Evolutionary conservation across 2,797 vertebrate genomes (phyloP).

Genomic region (Myotis myotis): DNA sequence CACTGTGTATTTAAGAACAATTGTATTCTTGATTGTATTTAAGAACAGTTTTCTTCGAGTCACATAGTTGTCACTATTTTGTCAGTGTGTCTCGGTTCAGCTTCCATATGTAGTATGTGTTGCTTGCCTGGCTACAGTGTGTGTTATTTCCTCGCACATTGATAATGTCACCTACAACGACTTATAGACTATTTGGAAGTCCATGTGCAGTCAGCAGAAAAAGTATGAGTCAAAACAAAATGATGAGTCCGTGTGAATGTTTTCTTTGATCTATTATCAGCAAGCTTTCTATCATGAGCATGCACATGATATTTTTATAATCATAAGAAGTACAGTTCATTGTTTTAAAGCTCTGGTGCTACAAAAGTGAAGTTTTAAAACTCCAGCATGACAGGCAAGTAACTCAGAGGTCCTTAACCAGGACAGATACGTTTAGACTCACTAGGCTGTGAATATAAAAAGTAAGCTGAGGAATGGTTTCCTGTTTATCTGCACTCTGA

Average conservation of each 20-base stretch:
- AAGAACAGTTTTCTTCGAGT: not conserved
- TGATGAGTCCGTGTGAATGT: not conserved
- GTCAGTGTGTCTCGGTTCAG: not conserved
- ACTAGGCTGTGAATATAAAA: not conserved
- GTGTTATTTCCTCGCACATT: not conserved
- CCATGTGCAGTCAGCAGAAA: not conserved
- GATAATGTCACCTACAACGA: not conserved
- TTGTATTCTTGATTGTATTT: not conserved
- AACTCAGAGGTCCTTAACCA: slow-evolving; percentile 13
- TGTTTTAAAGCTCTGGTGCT: not conserved
- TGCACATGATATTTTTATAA: not conserved
- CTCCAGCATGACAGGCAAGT: not conserved
- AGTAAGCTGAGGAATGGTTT: not conserved
- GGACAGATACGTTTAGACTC: slow-evolving; percentile 22
- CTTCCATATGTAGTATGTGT: not conserved
- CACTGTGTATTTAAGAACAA: not conserved
- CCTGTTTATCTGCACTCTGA: not conserved
- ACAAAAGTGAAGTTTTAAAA: not conserved
- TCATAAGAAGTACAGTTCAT: not conserved
- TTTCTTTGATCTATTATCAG: slow-evolving; percentile 21
- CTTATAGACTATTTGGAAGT: not conserved
- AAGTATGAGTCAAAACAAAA: not conserved
- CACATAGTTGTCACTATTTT: not conserved
- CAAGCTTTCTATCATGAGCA: not conserved
- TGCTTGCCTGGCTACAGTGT: not conserved